phyloP scores from a whole-genome alignment of 2,888 invertebrate species.

The Anorthoa munda region DNA sequence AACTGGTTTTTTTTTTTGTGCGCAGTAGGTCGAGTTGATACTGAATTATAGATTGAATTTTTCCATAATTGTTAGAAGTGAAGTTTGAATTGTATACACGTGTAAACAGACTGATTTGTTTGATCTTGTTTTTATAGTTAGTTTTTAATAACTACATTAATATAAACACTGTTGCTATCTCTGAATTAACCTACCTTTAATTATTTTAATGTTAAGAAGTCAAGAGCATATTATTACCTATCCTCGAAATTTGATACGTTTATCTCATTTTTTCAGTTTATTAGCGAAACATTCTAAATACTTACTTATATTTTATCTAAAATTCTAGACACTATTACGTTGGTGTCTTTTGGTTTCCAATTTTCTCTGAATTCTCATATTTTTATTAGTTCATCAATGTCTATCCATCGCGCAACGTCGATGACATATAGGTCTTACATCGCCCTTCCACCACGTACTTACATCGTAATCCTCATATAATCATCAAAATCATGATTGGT shows the following conservation, averaged over 20 bases:
- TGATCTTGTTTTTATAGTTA: constrained; percentile 10
- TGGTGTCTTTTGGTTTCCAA: background rate
- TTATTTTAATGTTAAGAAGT: background rate
- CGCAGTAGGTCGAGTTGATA: constrained; percentile 33
- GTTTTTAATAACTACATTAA: background rate
- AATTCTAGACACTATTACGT: background rate
- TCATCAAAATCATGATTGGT: constrained; percentile 18
- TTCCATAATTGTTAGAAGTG: constrained; percentile 24
- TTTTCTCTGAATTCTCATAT: background rate
- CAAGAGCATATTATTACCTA: background rate
- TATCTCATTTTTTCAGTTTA: background rate
- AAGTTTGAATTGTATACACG: constrained; percentile 8
- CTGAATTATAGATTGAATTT: constrained; percentile 12
- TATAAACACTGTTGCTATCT: background rate
- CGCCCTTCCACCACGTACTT: background rate
- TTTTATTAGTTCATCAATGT: background rate
- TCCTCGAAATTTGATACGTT: background rate
- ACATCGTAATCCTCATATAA: constrained; percentile 11
- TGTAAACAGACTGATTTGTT: constrained; percentile 18
- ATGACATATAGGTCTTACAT: background rate
- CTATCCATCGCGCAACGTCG: background rate
- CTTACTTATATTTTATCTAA: background rate
- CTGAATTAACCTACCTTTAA: background rate
- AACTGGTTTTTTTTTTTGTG: constrained; percentile 37
- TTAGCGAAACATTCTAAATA: background rate